phyloP scores from a whole-genome alignment of 2,113 vertebrate species.

The Dromaius novaehollandiae region DNA sequence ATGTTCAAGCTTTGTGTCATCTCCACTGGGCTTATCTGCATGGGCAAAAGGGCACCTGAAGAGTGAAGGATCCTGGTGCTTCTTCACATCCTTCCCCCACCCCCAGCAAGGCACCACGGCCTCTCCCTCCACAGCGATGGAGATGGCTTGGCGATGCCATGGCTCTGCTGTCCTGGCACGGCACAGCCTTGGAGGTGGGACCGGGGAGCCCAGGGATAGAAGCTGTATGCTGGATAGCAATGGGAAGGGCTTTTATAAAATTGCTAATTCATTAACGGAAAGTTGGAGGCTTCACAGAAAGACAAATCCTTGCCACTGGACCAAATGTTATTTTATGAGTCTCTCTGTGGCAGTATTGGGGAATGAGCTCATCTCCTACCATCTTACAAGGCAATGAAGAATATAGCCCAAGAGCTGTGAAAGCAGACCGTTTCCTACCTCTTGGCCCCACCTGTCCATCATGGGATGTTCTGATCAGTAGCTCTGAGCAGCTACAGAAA shows the following conservation, averaged over 20 bases:
- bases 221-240: background rate
- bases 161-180: background rate
- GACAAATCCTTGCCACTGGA: background rate
- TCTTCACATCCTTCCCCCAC: too few relatives aligned
- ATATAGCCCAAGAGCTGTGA: background rate
- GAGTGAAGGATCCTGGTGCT: fast-evolving
- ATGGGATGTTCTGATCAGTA: background rate
- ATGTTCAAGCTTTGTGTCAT: background rate
- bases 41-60: background rate
- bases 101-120: too few relatives aligned
- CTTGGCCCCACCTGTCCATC: too few relatives aligned
- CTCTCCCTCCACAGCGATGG: too few relatives aligned
- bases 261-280: background rate
- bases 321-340: background rate
- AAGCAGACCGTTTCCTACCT: background rate
- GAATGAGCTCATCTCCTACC: fast-evolving
- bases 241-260: background rate
- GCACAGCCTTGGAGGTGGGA: too few relatives aligned
- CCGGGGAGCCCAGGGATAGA: fast-evolving
- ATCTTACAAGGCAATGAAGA: background rate
- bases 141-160: background rate
- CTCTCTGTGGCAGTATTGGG: background rate
- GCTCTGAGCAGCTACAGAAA: background rate
- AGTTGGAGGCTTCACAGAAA: background rate
- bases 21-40: background rate